Evolutionary conservation across 2,113 vertebrate genomes (phyloP).

Genomic region (Rattus rattus): DNA sequence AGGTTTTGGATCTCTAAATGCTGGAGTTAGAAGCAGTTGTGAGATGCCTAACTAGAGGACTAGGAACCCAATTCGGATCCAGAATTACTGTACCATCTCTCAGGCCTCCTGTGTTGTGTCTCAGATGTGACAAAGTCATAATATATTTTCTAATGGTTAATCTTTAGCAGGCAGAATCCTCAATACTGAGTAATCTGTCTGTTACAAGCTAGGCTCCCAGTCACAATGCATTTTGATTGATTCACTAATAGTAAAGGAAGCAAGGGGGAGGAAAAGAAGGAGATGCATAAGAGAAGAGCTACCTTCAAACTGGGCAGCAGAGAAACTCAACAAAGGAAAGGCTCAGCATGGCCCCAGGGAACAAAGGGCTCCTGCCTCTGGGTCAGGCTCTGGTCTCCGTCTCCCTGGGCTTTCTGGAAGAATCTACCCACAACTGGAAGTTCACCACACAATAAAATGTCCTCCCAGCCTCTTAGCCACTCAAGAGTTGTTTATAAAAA

Average conservation of each 20-base stretch:
- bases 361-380: accelerated
- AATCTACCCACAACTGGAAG: background rate
- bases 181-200: background rate
- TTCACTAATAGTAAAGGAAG: background rate
- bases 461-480: background rate
- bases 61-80: background rate
- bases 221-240: background rate
- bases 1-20: background rate
- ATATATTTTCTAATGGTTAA: background rate
- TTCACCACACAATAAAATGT: background rate
- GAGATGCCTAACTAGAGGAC: too few relatives aligned
- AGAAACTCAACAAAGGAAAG: background rate
- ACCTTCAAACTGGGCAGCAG: background rate
- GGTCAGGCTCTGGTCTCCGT: background rate
- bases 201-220: conserved; percentile 13
- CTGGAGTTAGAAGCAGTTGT: background rate
- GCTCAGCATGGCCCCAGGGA: background rate
- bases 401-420: background rate
- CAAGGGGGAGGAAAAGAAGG: background rate
- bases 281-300: background rate
- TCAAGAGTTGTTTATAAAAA: background rate
- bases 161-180: conserved; percentile 22
- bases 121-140: conserved; percentile 9
- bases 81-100: background rate
- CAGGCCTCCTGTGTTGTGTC: background rate